Base-by-base conservation (phyloP, 1,140 invertebrate species). In the Helicoverpa armigera region DNA sequence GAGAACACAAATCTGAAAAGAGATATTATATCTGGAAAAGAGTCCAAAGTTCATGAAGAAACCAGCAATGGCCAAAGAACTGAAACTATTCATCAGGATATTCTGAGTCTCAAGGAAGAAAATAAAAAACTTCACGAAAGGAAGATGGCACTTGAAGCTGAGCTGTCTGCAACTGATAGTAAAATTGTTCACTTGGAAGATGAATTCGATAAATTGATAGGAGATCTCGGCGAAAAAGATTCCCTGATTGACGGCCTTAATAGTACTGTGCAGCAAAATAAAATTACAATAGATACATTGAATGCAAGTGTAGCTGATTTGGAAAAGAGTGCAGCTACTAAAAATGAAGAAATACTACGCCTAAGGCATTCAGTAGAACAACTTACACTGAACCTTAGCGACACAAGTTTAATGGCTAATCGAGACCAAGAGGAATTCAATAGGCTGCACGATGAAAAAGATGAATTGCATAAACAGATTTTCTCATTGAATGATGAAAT, bases 191-290 rank as follows among this genome's bases (percentile, higher is more conserved):
- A 86, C 56, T 82, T 94, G 58, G 87, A 92, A 85, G 80, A 89
- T 70, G 89, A 94, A 84, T 90, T 94, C 72, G 88, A 91, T 14
- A 94, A 94, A 79, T 70, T 94, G 50, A 82, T 90, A 29, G 35
- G 78, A 4, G 90, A 93, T 67, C 76, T 92, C 12, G 90, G 89
- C 61, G 91, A 93, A 79, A 94, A 93, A 79, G 89, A 92, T 81
- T 82, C 84, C 9, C 73, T 90, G 16, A 93, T 93, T 23, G 88
- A 91, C 69, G 84, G 78, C 23, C 80, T 94, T 29, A 92, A 92
- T 81, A 61, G 12, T 13, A 89, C 85, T 29, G 48, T 90, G 11
- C 74, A 77, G 58, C 80, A 88, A 69, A 89, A 88, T 61, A 89
- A 90, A 12, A n/a, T 63, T 11, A 88, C 87, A 53, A 29, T 92